phyloP scores from a whole-genome alignment of 2,113 vertebrate genomes.

The Limnothrissa miodon region DNA sequence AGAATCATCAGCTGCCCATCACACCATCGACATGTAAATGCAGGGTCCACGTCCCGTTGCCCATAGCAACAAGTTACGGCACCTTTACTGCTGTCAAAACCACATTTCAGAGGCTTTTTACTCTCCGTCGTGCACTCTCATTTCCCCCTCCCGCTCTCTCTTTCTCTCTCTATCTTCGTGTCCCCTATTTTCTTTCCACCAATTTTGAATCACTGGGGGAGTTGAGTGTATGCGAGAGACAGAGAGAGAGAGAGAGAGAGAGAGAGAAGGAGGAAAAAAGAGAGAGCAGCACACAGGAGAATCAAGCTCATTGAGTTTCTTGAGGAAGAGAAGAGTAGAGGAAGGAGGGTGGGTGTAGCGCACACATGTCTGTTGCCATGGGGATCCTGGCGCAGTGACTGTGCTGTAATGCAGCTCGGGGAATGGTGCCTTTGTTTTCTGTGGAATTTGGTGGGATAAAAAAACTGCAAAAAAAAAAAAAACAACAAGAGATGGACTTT shows the following conservation, averaged over 20 bases:
- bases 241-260: conserved; percentile 29
- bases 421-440: conserved; percentile 65
- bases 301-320: conserved; percentile 12
- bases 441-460: conserved; percentile 40
- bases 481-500: conserved; percentile 32
- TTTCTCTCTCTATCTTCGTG: not conserved
- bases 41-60: conserved; percentile 36
- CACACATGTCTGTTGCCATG: conserved; percentile 75
- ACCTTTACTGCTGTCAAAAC: conserved; percentile 11
- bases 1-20: conserved; percentile 11
- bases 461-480: conserved; percentile 31
- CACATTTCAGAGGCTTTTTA: conserved; percentile 37
- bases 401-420: conserved; percentile 65
- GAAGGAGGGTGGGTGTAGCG: conserved; percentile 41
- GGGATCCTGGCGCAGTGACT: conserved; percentile 72
- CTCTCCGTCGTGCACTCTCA: not conserved
- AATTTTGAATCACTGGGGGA: not conserved
- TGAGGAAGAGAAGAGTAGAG: not conserved
- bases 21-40: not conserved
- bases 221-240: not conserved
- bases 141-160: conserved; percentile 39
- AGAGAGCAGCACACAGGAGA: conserved; percentile 23
- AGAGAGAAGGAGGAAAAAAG: conserved; percentile 7
- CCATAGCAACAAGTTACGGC: conserved; percentile 39
- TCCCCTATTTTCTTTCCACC: conserved; percentile 26